Base-by-base conservation (phyloP, 2,888 invertebrate species). In the Dermolepida albohirtum region DNA sequence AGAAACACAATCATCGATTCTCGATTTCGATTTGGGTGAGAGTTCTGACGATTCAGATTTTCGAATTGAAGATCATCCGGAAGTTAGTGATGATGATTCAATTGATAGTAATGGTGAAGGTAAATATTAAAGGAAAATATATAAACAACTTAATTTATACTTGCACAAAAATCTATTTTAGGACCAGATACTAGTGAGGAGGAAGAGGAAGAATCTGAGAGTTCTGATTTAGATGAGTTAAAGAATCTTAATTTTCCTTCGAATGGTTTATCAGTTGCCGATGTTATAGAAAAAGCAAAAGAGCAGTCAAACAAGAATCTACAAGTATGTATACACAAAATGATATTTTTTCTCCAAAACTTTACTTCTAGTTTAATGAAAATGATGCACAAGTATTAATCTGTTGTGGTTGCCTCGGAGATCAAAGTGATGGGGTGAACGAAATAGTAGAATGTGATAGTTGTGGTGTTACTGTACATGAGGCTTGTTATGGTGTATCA, bases 371-470 rank as follows among this genome's bases (percentile, higher is more conserved):
- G 54, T 73, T 83, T n/a, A 81, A 81, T 71, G 83, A 83, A 22
- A 85, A 86, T 77, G 80, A 90, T 69, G 88, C 89, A 0, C 89
- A 91, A 80, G 88, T 95, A 75, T 84, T 94, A 55, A 94, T 97
- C 73, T 97, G 97, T 80, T 93, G 94, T 77, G 96, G 96, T 1
- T 98, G 98, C 80, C 86, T 97, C 63, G 96, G 97, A 0, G 97
- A 97, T 74, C 89, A 92, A 75, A 96, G 95, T 83, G 96, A 95
- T 84, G 94, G 94, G 76, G 89, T 93, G 66, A 97, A 98, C 85
- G 98, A 98, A 84, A 96, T 98, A 75, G 95, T 98, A 0, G 97
- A 97, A 83, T 98, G 98, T 84, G 98, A 98, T 85, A 93, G 95
- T 17, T 98, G 98, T 84, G 96, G 96, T 1, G 94, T 97, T 5